Evolutionary conservation across 2,113 vertebrate species (phyloP), one percentile per base, ranked within the genome.

Genomic region (Phrynosoma platyrhinos): DNA sequence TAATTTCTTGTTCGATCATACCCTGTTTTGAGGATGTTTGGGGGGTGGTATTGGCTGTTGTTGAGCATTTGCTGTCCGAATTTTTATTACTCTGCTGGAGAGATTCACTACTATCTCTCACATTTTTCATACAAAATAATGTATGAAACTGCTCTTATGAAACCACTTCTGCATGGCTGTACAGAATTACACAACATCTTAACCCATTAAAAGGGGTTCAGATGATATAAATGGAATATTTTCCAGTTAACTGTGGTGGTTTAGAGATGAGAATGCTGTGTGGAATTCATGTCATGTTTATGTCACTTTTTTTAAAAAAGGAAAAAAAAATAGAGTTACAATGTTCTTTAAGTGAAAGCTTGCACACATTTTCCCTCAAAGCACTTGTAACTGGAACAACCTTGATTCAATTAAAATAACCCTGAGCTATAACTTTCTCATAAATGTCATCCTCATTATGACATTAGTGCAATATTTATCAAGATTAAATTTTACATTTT

Each of bases 391-490:
- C 25, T 87, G n/a, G 71, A 87, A 62, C 53, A 75, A 64, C 36
- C 64, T 55, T 82, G 71, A 82, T 82, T 64, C 27, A 82, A 52
- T 87, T 82, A 82, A 76, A 75, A 82, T 53, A 82, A 82, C 21
- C 40, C 71, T 53, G 30, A 82, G 79, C 9, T 40, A 52, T 30
- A 75, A 27, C 84, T 85, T 85, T 66, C 55, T 66, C n/a, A 36
- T 75, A 66, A 82, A 82, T 47, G 30, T 64, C 79, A 82, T 52
- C 79, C 42, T 82, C 86, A 62, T 87, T 82, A 76, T 76, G 30
- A 62, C 76, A 87, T 87, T 47, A 87, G 40, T 66, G 40, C 66
- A 76, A 82, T 87, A 36, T 76, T 82, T 76, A 87, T 87, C 55
- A 76, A 40, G 58, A 82, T 82, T 87, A 79, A 23, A 47, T 87